phyloP scores from a whole-genome alignment of 1,140 invertebrate species.

The Drosophila kurseongensis region DNA sequence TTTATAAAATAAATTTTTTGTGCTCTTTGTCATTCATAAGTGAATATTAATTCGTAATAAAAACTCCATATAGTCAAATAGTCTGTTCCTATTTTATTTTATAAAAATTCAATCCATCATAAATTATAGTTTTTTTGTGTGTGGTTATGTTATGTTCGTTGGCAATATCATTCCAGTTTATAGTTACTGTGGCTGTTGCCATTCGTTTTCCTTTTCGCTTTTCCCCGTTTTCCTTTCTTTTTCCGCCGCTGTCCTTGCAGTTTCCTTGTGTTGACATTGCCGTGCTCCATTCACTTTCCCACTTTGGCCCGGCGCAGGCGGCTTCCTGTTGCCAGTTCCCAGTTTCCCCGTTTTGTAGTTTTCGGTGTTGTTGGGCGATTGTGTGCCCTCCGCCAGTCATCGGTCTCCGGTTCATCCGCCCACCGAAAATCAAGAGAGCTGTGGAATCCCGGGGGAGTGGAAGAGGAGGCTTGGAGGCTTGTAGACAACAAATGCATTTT shows the following conservation, averaged over 20 bases:
- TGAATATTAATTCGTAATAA: no score
- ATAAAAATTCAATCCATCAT: background rate
- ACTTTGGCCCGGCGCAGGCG: constrained; percentile 42
- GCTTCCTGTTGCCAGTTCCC: constrained; percentile 57
- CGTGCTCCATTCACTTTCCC: constrained; percentile 72
- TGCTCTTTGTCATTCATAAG: no score
- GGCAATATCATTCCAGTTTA: constrained; percentile 49
- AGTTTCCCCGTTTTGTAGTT: constrained; percentile 19
- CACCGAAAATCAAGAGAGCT: constrained; percentile 12
- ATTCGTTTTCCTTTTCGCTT: constrained; percentile 26
- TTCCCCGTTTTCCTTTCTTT: constrained; percentile 11
- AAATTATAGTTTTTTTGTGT: background rate
- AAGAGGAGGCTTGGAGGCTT: constrained; percentile 7
- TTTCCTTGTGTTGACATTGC: constrained; percentile 82
- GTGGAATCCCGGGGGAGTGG: background rate
- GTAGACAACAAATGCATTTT: constrained; percentile 80
- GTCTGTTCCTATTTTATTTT: background rate
- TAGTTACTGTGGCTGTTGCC: constrained; percentile 22
- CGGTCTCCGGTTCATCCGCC: constrained; percentile 39
- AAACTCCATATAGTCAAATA: no score
- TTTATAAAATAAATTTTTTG: no score
- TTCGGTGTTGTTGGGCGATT: constrained; percentile 16
- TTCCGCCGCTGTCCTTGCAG: constrained; percentile 67
- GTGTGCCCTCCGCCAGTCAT: constrained; percentile 16
- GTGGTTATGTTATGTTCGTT: constrained; percentile 6